Percentiles rank a stretch among this genome's conserved stretches.
phyloP scores from a whole-genome alignment of 2,888 invertebrate species.

The Bellardia bayeri region DNA sequence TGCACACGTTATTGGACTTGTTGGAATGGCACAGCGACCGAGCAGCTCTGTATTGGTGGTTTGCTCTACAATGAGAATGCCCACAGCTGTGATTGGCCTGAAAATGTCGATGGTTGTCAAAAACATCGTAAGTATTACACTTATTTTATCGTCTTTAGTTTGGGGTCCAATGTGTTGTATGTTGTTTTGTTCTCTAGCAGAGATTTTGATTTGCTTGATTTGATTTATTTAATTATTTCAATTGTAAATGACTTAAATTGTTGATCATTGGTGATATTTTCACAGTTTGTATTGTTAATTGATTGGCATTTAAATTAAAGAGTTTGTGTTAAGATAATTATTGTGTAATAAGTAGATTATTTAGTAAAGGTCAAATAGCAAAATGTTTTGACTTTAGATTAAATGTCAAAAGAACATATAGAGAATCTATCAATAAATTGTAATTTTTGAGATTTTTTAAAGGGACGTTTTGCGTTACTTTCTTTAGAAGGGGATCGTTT shows the following conservation, averaged over 20 bases:
- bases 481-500: too few species aligned
- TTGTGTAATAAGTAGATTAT: background rate
- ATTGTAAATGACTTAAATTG: background rate
- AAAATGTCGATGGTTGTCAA: constrained; percentile 96
- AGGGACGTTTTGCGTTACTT: too few species aligned
- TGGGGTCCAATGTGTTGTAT: background rate
- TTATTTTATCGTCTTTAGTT: background rate
- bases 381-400: too few species aligned
- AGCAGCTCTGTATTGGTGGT: constrained; percentile 96
- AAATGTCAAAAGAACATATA: too few species aligned
- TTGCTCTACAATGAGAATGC: constrained; percentile 95
- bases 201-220: constrained; percentile 15
- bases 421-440: too few species aligned
- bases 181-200: constrained; percentile 48
- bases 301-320: background rate
- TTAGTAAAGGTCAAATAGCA: background rate
- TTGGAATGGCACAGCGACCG: constrained; percentile 97
- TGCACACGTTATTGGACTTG: constrained; percentile 97
- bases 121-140: constrained; percentile 91
- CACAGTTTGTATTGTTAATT: background rate
- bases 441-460: too few species aligned
- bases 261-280: constrained; percentile 3
- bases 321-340: background rate
- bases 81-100: constrained; percentile 97
- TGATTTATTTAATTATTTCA: constrained; percentile 7